Evolutionary conservation across 2,888 invertebrate species (phyloP).

Genomic region (Ethmia dodecea): DNA sequence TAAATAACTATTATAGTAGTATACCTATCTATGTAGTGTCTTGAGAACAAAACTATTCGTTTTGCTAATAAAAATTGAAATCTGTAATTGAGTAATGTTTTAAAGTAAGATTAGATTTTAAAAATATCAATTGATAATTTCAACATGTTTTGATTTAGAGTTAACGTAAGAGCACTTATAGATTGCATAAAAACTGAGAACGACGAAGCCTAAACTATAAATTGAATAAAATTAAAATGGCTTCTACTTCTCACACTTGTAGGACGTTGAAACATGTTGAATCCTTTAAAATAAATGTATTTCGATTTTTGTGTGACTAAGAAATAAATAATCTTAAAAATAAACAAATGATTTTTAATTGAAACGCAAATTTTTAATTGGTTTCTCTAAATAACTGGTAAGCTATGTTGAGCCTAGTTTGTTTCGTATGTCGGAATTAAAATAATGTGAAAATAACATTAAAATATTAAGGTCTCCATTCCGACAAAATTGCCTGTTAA

Average conservation of each 20-base stretch:
- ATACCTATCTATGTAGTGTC: slow-evolving; percentile 7
- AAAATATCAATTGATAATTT: slow-evolving; percentile 29
- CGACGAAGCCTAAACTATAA: slow-evolving; percentile 23
- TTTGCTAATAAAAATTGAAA: slow-evolving; percentile 16
- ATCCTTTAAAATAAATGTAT: slow-evolving; percentile 46
- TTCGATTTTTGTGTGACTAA: slow-evolving; percentile 56
- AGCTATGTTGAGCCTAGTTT: too few species aligned
- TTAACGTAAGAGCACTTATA: slow-evolving; percentile 30
- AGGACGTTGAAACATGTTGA: slow-evolving; percentile 53
- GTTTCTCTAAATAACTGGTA: not conserved
- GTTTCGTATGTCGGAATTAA: too few species aligned
- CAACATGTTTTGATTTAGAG: slow-evolving; percentile 50
- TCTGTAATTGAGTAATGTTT: slow-evolving; percentile 25
- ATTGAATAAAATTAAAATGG: slow-evolving; percentile 18
- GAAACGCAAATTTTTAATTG: not conserved
- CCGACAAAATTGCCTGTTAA: too few species aligned
- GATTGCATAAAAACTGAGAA: slow-evolving; percentile 22
- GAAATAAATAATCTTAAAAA: slow-evolving; percentile 36
- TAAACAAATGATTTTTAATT: slow-evolving; percentile 4
- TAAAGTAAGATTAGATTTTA: slow-evolving; percentile 35
- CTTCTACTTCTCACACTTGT: slow-evolving; percentile 20
- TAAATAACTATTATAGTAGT: slow-evolving; percentile 6
- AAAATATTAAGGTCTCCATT: too few species aligned
- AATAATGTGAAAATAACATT: too few species aligned
- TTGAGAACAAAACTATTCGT: slow-evolving; percentile 3